A percentile compares a stretch with the other conserved stretches of the same genome.
Evolutionary conservation across 2,113 vertebrate genomes (phyloP).

Genomic region (Brachypodius melanocephalos): DNA sequence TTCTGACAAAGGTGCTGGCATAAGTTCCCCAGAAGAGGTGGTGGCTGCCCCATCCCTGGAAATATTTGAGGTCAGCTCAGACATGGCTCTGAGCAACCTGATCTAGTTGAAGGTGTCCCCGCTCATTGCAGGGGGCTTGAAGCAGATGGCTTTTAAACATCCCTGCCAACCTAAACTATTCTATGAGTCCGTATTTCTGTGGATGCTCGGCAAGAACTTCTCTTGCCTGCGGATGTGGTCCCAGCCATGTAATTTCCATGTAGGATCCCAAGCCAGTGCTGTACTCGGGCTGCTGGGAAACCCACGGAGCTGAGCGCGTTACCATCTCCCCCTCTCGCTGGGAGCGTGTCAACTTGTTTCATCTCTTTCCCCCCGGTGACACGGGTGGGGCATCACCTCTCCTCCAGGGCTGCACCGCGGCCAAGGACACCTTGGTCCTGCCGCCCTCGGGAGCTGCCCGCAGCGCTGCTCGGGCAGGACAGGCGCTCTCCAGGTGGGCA

Average conservation of each 20-base stretch:
- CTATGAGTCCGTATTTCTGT: rapidly evolving
- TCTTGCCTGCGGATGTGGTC: background rate
- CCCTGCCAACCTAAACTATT: background rate
- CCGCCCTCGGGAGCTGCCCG: background rate
- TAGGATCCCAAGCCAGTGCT: rapidly evolving
- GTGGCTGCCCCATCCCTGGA: background rate
- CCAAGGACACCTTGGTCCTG: background rate
- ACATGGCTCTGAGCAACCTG: background rate
- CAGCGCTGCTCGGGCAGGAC: rapidly evolving
- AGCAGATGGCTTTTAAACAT: background rate
- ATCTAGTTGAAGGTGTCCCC: background rate
- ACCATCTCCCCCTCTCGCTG: background rate
- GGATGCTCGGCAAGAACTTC: background rate
- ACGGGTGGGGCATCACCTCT: background rate
- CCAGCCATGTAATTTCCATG: background rate
- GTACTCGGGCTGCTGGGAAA: background rate
- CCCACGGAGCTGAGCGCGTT: rapidly evolving
- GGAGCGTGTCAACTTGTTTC: background rate
- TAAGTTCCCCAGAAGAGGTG: background rate
- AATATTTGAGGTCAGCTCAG: background rate
- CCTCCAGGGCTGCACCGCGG: background rate
- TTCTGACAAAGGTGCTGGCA: background rate
- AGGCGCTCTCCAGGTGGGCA: background rate
- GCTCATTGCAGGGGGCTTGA: background rate
- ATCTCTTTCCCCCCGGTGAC: background rate